A percentile compares a stretch with the other conserved stretches of the same genome.
Conservation (phyloP, 2,797 vertebrate species). For the Atherinosoma microstoma region DNA sequence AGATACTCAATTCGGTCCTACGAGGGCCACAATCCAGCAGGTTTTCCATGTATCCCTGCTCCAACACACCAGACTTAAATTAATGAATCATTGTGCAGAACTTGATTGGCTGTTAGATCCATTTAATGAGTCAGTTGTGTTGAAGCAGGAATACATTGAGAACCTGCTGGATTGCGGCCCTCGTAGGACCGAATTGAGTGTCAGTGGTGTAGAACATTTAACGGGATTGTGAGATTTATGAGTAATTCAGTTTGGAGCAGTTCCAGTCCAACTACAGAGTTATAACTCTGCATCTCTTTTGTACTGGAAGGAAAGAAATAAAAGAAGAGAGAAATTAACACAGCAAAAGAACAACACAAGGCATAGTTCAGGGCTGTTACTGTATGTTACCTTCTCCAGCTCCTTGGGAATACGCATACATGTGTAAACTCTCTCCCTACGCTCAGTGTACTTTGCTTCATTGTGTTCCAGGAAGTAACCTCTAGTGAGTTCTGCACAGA, state of each 20-base stretch:
- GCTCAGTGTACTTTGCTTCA: conserved; percentile 96
- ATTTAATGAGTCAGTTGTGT: no score
- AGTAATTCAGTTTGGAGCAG: background rate
- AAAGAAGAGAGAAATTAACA: conserved; percentile 16
- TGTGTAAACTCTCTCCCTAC: conserved; percentile 94
- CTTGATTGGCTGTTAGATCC: no score
- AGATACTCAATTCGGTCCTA: background rate
- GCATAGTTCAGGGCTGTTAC: conserved; percentile 1
- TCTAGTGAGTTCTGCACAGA: conserved; percentile 94
- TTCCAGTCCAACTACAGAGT: conserved; percentile 2
- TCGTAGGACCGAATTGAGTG: no score
- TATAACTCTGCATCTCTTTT: background rate
- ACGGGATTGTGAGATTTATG: background rate
- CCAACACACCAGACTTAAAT: no score
- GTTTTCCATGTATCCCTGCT: no score
- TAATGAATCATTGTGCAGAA: no score
- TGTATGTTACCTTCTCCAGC: conserved; percentile 91
- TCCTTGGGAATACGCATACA: conserved; percentile 98
- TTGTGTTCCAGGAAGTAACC: conserved; percentile 99
- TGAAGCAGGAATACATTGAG: no score
- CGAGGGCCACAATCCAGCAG: no score
- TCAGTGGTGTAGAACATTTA: background rate
- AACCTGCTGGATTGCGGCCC: no score
- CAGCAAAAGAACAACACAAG: background rate
- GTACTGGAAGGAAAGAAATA: background rate